Base-by-base conservation (phyloP, 2,113 vertebrate genomes). In the Stigmatopora argus region DNA sequence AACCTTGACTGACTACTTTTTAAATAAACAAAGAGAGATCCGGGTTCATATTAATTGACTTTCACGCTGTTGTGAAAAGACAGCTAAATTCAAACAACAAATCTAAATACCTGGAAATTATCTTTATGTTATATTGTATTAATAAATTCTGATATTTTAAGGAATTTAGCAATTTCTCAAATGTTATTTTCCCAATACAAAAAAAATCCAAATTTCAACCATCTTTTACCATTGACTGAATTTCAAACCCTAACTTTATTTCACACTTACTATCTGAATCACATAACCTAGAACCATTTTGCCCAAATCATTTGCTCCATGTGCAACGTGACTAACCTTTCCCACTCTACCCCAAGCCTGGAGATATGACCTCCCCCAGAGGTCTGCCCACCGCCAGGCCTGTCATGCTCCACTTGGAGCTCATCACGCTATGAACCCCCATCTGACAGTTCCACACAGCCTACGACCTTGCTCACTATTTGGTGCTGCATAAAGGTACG, bases 311-410 rank as follows among this genome's bases (percentile, higher is more conserved):
- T 23, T 47, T 52, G 62, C 64, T 65, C 67, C 65, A 62, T 66
- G 60, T 65, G 78, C 78, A 71, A 71, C 56, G 49, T 69, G 77
- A 74, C 82, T 85, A 84, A 84, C 83, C 79, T 87, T 88, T 87
- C 83, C 85, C 73, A 81, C 82, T 47, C 58, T 62, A 71, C 66
- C 67, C 73, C 19, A 68, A 67, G 67, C 62, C 58, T 65, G 52
- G 48, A 80, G 78, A 60, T 67, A 62, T 83, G 78, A 89, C 86
- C 85, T 88, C 84, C 86, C 87, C 85, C 75, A 70, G 82, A 85
- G 86, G 79, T 72, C 70, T 76, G 70, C 66, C 65, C 73, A 78
- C 72, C 62, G 59, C 79, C 70, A 73, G 74, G 79, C 75, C 72
- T 82, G 83, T 83, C 80, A 83, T 67, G 83, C 78, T 78, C 73